These are phyloP conservation scores for Smithornis capensis DNA, from an alignment of 2,113 vertebrate species.

Conservation along the genomic window DNA sequence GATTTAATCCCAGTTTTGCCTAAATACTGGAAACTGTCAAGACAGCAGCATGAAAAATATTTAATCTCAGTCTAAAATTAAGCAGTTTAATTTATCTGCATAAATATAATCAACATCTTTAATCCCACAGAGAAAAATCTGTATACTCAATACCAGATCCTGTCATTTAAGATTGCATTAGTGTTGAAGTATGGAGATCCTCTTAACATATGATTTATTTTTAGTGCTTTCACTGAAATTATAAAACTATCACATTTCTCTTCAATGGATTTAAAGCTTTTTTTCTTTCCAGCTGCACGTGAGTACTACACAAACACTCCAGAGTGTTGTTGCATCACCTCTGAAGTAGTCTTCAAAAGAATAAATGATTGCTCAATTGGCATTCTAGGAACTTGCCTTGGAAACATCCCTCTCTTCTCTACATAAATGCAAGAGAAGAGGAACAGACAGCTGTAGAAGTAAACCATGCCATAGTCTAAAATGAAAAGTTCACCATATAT, in stretches of 20 bases:
- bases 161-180: slow-evolving; percentile 16
- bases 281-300: not conserved
- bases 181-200: slow-evolving; percentile 10
- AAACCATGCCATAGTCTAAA: not conserved
- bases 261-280: not conserved
- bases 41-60: not conserved
- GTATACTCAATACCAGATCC: not conserved
- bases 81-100: slow-evolving; percentile 33
- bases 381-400: not conserved
- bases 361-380: not conserved
- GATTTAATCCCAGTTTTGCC: not conserved
- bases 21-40: slow-evolving; percentile 21
- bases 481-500: not conserved
- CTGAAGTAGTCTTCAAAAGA: not conserved
- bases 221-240: slow-evolving; percentile 32
- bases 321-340: not conserved
- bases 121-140: slow-evolving; percentile 28
- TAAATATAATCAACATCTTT: slow-evolving; percentile 27
- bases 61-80: slow-evolving; percentile 41
- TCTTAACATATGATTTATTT: slow-evolving; percentile 51
- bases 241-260: not conserved
- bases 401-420: too few relatives aligned
- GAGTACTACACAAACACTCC: not conserved
- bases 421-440: not conserved
- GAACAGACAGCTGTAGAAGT: not conserved